Evolutionary conservation across 1,140 invertebrate species (phyloP).

Genomic region (Drosophila leontia): DNA sequence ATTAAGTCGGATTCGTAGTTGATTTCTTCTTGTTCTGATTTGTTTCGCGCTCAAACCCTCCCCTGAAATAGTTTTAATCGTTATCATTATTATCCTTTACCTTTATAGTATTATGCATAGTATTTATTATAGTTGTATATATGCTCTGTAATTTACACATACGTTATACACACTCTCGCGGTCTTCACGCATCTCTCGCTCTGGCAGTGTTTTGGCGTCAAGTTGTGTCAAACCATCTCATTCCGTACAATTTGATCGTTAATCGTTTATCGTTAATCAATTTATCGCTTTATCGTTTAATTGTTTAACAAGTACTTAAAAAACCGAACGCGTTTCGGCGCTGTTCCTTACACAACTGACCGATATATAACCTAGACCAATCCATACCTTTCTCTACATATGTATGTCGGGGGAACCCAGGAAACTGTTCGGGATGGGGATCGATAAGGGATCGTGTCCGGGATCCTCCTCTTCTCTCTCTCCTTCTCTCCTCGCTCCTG

Average conservation of each 20-base stretch:
- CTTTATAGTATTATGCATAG: background rate
- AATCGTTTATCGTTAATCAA: slow-evolving; percentile 52
- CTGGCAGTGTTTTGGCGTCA: slow-evolving; percentile 85
- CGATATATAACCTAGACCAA: slow-evolving; percentile 39
- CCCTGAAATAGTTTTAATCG: slow-evolving; percentile 41
- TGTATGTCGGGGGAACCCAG: slow-evolving; percentile 5
- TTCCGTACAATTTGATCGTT: slow-evolving; percentile 79
- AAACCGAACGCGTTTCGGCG: slow-evolving; percentile 51
- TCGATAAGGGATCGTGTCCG: background rate
- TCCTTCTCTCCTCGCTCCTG: background rate
- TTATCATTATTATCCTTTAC: slow-evolving; percentile 36
- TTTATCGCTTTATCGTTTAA: slow-evolving; percentile 34
- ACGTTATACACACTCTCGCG: slow-evolving; percentile 61
- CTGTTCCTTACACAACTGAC: slow-evolving; percentile 39
- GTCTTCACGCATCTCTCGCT: slow-evolving; percentile 66
- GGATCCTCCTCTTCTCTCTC: background rate
- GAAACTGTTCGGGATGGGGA: slow-evolving; percentile 14
- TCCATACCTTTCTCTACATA: slow-evolving; percentile 11
- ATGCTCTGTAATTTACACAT: slow-evolving; percentile 67
- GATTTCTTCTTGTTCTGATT: slow-evolving; percentile 34
- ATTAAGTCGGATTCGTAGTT: slow-evolving; percentile 42
- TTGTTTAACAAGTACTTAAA: slow-evolving; percentile 71
- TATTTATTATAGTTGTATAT: slow-evolving; percentile 41
- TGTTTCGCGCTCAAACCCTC: slow-evolving; percentile 28
- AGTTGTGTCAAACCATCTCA: slow-evolving; percentile 84